A percentile compares a stretch with the other conserved stretches of the same genome.
These are phyloP conservation scores for Catharus fuscescens DNA, from an alignment of 2,113 vertebrate species.

Conservation along the genomic window DNA sequence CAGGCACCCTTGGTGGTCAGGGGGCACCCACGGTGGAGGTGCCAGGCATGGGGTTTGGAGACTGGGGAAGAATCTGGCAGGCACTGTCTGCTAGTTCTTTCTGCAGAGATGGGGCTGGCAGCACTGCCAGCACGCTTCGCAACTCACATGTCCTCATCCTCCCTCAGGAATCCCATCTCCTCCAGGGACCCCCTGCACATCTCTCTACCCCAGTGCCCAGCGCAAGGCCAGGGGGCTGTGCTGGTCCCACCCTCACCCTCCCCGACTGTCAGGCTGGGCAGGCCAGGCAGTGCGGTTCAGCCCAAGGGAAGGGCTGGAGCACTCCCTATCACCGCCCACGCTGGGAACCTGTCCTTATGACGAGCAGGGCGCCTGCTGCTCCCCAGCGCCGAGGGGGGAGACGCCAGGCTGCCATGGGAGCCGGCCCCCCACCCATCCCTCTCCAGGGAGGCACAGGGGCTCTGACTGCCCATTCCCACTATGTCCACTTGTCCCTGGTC, in stretches of 20 bases:
- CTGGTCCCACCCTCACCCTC: neutral
- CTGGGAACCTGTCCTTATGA: conserved; percentile 22
- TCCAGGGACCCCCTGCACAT: neutral
- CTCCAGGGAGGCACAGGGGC: fast-evolving
- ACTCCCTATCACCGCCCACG: conserved; percentile 45
- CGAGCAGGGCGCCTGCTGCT: conserved; percentile 11
- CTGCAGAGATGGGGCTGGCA: neutral
- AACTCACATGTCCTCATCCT: neutral
- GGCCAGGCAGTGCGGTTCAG: conserved; percentile 7
- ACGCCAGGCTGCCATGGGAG: fast-evolving
- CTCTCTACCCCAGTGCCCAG: fast-evolving
- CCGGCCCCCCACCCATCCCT: fast-evolving
- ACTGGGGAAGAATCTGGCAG: neutral
- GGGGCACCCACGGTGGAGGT: neutral
- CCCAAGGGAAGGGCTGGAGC: conserved; percentile 62
- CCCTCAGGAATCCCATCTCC: neutral
- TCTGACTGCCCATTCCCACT: neutral
- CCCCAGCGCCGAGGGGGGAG: neutral
- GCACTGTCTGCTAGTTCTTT: conserved; percentile 35
- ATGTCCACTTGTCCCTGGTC: fast-evolving
- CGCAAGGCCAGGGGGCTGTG: neutral
- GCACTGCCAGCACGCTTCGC: neutral
- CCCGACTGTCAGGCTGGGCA: neutral
- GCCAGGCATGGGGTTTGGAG: neutral
- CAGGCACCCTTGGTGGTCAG: neutral